Evolutionary conservation across 2,888 invertebrate genomes (phyloP), one percentile per base, ranked within the genome.

Genomic region (Megalurothrips usitatus): DNA sequence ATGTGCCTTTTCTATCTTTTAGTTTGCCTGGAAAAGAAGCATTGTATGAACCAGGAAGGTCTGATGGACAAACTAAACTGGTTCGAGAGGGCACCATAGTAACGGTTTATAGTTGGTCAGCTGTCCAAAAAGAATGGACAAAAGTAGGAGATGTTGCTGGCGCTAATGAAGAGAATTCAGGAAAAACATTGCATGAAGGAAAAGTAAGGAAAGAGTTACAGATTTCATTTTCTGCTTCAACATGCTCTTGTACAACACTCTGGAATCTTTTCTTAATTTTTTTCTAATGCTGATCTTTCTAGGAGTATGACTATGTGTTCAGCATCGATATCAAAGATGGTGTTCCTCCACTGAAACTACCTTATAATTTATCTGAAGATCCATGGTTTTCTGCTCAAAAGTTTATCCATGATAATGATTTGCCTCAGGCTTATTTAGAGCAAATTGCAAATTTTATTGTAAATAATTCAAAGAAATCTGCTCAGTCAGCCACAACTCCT

Each of bases 271-370:
- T 80, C 52, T 79, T 78, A 75, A 34, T 79, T 79, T 23, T 79
- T 78, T 58, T 80, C 17, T 78, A 58, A 58, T 78, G 58, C 78
- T 80, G n/a, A 52, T 79, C 43, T 81, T 79, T 81, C 26, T 80
- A 91, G 89, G 94, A 96, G 85, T 99, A 97, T 86, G 99, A 99
- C 88, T 98, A 92, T 88, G 97, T 98, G 48, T 98, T 99, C 87
- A 94, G 92, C 83, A 96, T 99, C n/a, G 98, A 98, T 85, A 93
- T 98, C 81, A 95, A 97, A 85, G 97, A 97, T 85, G 96, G 94
- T 0, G 92, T 92, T 79, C 95, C 96, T 0, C 92, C 96, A 0
- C 89, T 98, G 26, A 97, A 98, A 87, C 89, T 99, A 83, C 97
- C 98, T 0, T 99, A 93, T 87, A 97, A 99, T 87, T 91, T 90